Conservation (phyloP, 2,797 vertebrate species). For the Ctenopoma multispine region DNA sequence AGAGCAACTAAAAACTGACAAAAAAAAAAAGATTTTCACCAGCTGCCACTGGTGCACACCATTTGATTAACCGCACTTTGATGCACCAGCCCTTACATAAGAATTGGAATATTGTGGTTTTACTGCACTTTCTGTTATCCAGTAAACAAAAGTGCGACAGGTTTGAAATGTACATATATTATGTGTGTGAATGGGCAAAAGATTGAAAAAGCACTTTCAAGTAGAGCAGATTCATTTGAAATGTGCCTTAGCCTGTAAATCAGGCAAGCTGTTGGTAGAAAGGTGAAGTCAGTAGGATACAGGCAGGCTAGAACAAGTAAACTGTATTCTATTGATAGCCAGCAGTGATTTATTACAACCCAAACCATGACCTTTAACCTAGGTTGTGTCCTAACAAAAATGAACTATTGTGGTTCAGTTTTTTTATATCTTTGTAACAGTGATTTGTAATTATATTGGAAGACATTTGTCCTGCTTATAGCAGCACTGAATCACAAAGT, state of each 20-base stretch:
- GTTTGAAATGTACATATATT: constrained; percentile 35
- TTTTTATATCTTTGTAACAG: neutral
- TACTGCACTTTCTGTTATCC: constrained; percentile 26
- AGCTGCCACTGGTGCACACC: no score
- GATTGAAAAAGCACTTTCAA: neutral
- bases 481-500: neutral
- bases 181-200: constrained; percentile 4
- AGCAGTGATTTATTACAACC: neutral
- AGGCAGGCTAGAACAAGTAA: neutral
- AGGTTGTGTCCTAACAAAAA: neutral
- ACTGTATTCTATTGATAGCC: neutral
- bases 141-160: constrained; percentile 33
- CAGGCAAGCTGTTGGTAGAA: neutral
- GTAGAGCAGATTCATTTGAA: neutral
- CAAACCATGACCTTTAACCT: neutral
- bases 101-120: constrained; percentile 20
- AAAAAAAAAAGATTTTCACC: no score
- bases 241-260: neutral
- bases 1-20: no score
- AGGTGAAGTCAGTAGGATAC: neutral
- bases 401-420: neutral
- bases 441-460: neutral
- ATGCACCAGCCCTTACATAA: constrained; percentile 23
- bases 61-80: constrained; percentile 44
- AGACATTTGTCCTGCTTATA: neutral